Evolutionary conservation across 2,888 invertebrate genomes (phyloP).

Genomic region (Microplitis manilae): DNA sequence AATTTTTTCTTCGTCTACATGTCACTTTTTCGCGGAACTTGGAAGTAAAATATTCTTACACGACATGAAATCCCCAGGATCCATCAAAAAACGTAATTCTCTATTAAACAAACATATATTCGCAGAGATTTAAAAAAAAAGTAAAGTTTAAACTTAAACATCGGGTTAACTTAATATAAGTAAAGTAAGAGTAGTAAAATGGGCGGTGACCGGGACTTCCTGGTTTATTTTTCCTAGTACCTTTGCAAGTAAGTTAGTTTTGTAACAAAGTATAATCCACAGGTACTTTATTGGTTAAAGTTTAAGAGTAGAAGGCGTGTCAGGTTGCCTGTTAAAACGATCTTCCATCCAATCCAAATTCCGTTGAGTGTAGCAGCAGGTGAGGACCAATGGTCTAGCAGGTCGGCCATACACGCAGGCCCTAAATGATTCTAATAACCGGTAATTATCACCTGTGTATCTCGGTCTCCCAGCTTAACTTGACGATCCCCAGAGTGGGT

Average conservation of each 20-base stretch:
- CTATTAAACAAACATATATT: too few relatives aligned
- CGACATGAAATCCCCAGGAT: too few relatives aligned
- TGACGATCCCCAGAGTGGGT: conserved; percentile 29
- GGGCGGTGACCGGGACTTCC: conserved; percentile 6
- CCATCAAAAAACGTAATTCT: too few relatives aligned
- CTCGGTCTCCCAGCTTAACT: not conserved
- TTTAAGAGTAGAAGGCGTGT: conserved; percentile 49
- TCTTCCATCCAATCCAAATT: conserved; percentile 43
- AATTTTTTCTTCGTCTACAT: too few relatives aligned
- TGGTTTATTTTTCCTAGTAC: not conserved
- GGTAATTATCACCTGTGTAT: conserved; percentile 47
- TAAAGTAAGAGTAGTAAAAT: not conserved
- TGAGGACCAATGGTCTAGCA: conserved; percentile 45
- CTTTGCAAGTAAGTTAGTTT: not conserved
- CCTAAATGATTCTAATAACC: conserved; percentile 49
- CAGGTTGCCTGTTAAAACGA: conserved; percentile 34
- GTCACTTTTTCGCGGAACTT: too few relatives aligned
- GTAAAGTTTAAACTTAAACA: not conserved
- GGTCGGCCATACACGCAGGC: conserved; percentile 43
- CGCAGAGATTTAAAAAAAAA: too few relatives aligned
- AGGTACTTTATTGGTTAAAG: conserved; percentile 42
- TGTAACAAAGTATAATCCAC: not conserved
- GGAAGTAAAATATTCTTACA: too few relatives aligned
- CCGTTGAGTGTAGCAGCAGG: conserved; percentile 28
- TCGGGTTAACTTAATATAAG: not conserved